Base-by-base conservation (phyloP, 2,113 vertebrate species). In the Odocoileus virginianus region DNA sequence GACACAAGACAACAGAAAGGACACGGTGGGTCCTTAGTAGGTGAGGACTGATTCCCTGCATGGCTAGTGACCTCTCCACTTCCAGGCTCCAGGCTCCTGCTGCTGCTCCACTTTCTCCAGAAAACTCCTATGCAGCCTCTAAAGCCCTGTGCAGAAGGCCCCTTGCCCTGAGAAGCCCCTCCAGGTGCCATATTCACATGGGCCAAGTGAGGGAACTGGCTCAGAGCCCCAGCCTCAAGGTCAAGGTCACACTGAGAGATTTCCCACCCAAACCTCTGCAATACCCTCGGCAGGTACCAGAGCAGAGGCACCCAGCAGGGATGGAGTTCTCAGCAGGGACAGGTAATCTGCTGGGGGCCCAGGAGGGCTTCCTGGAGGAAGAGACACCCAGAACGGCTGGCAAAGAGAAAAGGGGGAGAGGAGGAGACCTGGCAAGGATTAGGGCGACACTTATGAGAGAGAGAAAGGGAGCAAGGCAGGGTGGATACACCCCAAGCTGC, bases 231-330 rank as follows among this genome's bases (percentile, higher is more conserved):
- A 23, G 30, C 28, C 61, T 54, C 30, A 5, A 3, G 8, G 19
- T 9, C 36, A 1, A n/a, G n/a, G 21, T n/a, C 52, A 33, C 50
- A 3, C 3, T 12, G 43, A 14, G 14, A 43, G 43, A 47, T 28
- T 16, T 36, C 85, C 57, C 85, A 82, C 11, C 21, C 7, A 7
- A 10, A 82, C 30, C 47, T 27, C 36, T n/a, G 71, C 27, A 21
- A 81, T 60, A 12, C 11, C 27, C 9, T 54, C 2, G 47, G 54
- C 10, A 5, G 60, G 33, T 23, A 28, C 71, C 17, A 12, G 40
- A 60, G 33, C 98, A 96, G 96, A 97, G 97, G 96, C 71, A 61
- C 71, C 98, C 95, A n/a, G 30, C 86, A 93, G 93, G 94, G 97
- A 89, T 93, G 58, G 94, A 45, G 52, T 91, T 96, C 95, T 87